phyloP scores from a whole-genome alignment of 2,113 vertebrate species.

The Macroglossus sobrinus region DNA sequence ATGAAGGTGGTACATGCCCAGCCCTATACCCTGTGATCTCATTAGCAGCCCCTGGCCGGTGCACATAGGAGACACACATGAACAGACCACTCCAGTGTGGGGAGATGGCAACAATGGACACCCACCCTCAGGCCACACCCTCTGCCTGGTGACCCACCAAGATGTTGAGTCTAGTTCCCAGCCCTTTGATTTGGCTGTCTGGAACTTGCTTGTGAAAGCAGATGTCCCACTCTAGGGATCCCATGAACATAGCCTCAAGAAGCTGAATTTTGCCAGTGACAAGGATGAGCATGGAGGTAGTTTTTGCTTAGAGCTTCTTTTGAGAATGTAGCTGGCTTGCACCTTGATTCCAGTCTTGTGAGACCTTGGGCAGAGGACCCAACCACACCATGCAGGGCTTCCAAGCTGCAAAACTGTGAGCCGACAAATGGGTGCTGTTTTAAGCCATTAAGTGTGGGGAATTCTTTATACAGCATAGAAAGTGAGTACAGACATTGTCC shows the following conservation, averaged over 20 bases:
- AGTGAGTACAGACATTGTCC: background rate
- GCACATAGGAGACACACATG: background rate
- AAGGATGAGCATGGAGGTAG: background rate
- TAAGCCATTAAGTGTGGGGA: background rate
- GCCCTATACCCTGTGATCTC: background rate
- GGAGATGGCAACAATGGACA: background rate
- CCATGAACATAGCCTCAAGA: background rate
- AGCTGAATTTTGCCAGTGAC: background rate
- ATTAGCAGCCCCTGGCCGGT: background rate
- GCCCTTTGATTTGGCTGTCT: background rate
- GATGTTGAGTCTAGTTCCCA: too few species aligned
- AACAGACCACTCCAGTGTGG: too few species aligned
- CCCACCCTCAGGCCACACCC: background rate
- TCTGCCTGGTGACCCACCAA: background rate
- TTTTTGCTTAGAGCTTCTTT: background rate
- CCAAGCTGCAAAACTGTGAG: background rate
- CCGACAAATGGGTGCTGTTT: too few species aligned
- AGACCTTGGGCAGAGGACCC: background rate
- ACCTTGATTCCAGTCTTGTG: background rate
- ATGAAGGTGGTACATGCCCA: background rate
- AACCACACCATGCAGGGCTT: background rate
- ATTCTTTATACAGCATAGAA: background rate
- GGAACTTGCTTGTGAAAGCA: background rate
- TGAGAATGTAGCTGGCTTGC: background rate
- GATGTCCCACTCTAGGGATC: background rate